A percentile compares a stretch with the other conserved stretches of the same genome.
Conservation (phyloP, 2,797 vertebrate species). For the Hafferia zeledoni region DNA sequence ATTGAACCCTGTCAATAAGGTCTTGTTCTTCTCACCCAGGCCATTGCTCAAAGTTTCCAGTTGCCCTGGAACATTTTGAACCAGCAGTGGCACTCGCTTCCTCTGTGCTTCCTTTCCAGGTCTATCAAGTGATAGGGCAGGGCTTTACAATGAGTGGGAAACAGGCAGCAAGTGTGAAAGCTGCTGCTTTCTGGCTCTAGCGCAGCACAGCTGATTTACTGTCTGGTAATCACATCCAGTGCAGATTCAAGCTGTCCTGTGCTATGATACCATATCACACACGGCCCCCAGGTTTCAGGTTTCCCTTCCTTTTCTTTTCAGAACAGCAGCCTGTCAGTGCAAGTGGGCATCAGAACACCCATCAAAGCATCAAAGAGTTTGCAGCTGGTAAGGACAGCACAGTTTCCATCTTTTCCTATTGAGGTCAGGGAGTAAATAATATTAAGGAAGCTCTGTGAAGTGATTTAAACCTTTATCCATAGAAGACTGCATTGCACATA, state of each 20-base stretch:
- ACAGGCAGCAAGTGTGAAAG: conserved; percentile 57
- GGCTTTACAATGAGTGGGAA: conserved; percentile 79
- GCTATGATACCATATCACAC: conserved; percentile 43
- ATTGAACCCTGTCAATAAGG: conserved; percentile 85
- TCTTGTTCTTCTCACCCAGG: conserved; percentile 87
- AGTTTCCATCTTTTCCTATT: neutral
- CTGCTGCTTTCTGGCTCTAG: conserved; percentile 68
- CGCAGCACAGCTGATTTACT: conserved; percentile 59
- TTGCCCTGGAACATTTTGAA: conserved; percentile 89
- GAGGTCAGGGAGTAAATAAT: neutral
- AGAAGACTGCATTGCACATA: neutral
- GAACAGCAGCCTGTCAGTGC: neutral
- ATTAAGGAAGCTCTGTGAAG: neutral
- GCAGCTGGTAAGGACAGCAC: neutral
- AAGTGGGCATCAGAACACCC: neutral
- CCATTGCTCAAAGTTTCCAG: conserved; percentile 89
- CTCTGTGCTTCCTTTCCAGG: conserved; percentile 80
- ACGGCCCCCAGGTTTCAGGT: neutral
- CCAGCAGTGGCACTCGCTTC: conserved; percentile 85
- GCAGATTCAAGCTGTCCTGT: neutral
- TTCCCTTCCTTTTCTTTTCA: conserved; percentile 12
- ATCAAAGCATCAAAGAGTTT: neutral
- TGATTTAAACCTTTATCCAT: neutral
- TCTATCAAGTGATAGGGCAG: conserved; percentile 80
- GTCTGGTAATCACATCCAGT: conserved; percentile 8